Evolutionary conservation across 2,888 invertebrate species (phyloP).

Genomic region (Margaritifera margaritifera): DNA sequence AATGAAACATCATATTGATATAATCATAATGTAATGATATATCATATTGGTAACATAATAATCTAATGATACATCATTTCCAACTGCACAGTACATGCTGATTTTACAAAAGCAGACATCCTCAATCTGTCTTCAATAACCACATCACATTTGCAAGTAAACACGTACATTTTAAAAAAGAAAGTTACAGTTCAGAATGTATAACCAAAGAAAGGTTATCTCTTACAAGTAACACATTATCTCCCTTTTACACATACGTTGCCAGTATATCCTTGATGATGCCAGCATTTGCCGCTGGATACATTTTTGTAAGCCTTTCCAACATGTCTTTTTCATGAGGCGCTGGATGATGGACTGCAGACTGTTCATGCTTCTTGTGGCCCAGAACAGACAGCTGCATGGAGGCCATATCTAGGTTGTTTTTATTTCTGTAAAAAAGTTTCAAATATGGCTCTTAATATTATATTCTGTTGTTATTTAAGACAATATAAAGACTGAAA

Average conservation of each 20-base stretch:
- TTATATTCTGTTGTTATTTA: background rate
- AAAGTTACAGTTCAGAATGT: no score
- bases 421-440: conserved; percentile 26
- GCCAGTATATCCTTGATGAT: conserved; percentile 28
- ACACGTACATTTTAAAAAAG: no score
- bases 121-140: no score
- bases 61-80: no score
- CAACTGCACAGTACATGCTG: no score
- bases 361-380: conserved; percentile 17
- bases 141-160: no score
- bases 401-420: conserved; percentile 12
- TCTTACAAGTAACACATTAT: no score
- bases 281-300: conserved; percentile 21
- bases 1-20: no score
- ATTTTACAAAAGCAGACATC: no score
- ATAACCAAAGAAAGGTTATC: no score
- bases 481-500: background rate
- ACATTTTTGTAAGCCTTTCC: conserved; percentile 77
- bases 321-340: conserved; percentile 83
- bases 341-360: conserved; percentile 86
- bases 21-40: no score
- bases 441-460: background rate
- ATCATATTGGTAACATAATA: no score
- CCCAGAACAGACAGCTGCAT: conserved; percentile 23
- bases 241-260: background rate